These are phyloP conservation scores for Enteromius afrohamiltoni DNA, from an alignment of 2,797 vertebrate species.

Conservation along the genomic window DNA sequence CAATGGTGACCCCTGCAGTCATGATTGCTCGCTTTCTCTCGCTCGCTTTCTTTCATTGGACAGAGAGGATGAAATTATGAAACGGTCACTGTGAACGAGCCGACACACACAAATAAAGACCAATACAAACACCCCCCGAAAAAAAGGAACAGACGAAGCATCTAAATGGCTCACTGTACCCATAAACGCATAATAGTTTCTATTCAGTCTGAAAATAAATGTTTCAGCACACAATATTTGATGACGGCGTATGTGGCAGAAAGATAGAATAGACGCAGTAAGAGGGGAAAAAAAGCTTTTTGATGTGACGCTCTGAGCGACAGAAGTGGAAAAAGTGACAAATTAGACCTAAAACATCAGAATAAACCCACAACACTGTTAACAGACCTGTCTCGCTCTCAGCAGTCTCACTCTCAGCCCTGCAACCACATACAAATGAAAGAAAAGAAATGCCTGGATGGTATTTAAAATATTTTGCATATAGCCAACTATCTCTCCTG, in stretches of 20 bases:
- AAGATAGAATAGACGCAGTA: slow-evolving; percentile 28
- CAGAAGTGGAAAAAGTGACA: slow-evolving; percentile 81
- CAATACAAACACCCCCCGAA: slow-evolving; percentile 10
- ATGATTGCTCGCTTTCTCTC: slow-evolving; percentile 72
- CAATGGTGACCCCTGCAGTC: slow-evolving; percentile 73
- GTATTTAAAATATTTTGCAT: slow-evolving; percentile 84
- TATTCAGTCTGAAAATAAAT: slow-evolving; percentile 5
- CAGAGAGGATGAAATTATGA: slow-evolving; percentile 63
- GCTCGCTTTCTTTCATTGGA: slow-evolving; percentile 65
- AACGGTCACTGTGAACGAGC: slow-evolving; percentile 61
- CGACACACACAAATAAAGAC: slow-evolving; percentile 32
- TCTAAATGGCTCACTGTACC: neutral
- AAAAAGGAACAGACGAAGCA: slow-evolving; percentile 3
- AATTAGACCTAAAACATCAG: slow-evolving; percentile 77
- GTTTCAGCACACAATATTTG: slow-evolving; percentile 1
- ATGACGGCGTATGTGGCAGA: neutral
- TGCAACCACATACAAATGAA: slow-evolving; percentile 53
- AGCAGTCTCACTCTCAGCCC: neutral
- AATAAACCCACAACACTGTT: slow-evolving; percentile 33
- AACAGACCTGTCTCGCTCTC: slow-evolving; percentile 23
- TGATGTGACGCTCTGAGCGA: slow-evolving; percentile 78
- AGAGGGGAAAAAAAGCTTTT: slow-evolving; percentile 67
- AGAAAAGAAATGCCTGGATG: slow-evolving; percentile 66
- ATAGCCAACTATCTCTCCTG: slow-evolving; percentile 68
- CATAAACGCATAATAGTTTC: neutral